Conservation (phyloP, 2,888 invertebrate genomes). For the Theodoxus fluviatilis region DNA sequence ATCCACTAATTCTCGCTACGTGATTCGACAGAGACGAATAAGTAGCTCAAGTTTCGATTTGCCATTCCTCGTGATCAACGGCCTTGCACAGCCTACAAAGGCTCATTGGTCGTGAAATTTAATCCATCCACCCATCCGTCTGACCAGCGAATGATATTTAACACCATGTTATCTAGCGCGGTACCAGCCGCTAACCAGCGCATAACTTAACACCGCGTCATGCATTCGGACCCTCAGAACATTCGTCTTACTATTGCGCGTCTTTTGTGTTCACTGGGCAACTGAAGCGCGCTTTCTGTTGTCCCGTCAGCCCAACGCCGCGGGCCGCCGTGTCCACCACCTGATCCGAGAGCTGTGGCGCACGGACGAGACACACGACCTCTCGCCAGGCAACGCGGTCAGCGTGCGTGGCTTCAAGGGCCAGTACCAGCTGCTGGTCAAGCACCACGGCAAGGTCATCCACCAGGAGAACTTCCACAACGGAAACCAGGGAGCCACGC, state of each 20-base stretch:
- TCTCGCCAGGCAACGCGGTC: neutral
- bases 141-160: too few species aligned
- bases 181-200: too few species aligned
- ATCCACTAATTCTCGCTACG: too few species aligned
- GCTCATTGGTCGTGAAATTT: too few species aligned
- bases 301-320: conserved; percentile 20
- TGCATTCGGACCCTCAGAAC: too few species aligned
- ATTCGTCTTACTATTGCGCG: neutral
- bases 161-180: too few species aligned
- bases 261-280: neutral
- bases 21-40: too few species aligned
- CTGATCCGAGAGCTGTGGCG: neutral
- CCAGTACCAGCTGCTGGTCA: conserved; percentile 7
- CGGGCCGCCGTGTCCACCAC: conserved; percentile 1
- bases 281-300: neutral
- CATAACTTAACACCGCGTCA: too few species aligned
- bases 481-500: neutral
- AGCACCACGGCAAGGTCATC: conserved; percentile 18
- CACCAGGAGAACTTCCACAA: conserved; percentile 3
- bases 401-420: conserved; percentile 8
- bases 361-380: neutral
- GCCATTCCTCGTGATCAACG: too few species aligned
- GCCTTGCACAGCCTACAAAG: too few species aligned
- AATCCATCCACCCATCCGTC: too few species aligned
- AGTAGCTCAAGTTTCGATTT: too few species aligned